phyloP scores from a whole-genome alignment of 1,140 invertebrate species.

The Musca domestica region DNA sequence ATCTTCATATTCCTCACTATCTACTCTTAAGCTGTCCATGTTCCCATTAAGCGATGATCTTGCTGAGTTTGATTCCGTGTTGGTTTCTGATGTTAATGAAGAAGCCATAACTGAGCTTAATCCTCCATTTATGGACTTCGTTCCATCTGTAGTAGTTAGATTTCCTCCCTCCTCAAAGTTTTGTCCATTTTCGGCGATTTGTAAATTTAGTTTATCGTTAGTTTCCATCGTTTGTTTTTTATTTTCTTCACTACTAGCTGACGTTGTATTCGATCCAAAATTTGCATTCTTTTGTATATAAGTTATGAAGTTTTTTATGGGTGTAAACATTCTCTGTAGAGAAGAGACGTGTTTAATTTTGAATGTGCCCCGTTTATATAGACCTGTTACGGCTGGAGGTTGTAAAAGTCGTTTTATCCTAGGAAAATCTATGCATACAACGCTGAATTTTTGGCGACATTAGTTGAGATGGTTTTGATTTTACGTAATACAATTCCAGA shows the following conservation, averaged over 20 bases:
- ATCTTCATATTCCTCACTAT: background rate
- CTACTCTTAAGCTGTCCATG: slow-evolving; percentile 1
- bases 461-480: too few species aligned
- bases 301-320: slow-evolving; percentile 51
- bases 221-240: slow-evolving; percentile 19
- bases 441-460: too few species aligned
- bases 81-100: background rate
- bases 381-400: too few species aligned
- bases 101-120: background rate
- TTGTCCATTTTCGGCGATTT: background rate
- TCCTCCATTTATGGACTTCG: background rate
- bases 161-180: background rate
- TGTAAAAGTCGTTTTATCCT: too few species aligned
- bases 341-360: background rate
- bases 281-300: slow-evolving; percentile 54
- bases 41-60: background rate
- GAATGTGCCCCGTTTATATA: too few species aligned
- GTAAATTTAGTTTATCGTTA: background rate
- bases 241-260: slow-evolving; percentile 26
- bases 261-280: slow-evolving; percentile 35
- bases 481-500: too few species aligned
- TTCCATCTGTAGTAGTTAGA: background rate
- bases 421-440: too few species aligned
- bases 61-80: background rate
- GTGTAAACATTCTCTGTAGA: slow-evolving; percentile 42